Evolutionary conservation across 2,797 vertebrate species (phyloP).

Genomic region (Phoeniculus purpureus): DNA sequence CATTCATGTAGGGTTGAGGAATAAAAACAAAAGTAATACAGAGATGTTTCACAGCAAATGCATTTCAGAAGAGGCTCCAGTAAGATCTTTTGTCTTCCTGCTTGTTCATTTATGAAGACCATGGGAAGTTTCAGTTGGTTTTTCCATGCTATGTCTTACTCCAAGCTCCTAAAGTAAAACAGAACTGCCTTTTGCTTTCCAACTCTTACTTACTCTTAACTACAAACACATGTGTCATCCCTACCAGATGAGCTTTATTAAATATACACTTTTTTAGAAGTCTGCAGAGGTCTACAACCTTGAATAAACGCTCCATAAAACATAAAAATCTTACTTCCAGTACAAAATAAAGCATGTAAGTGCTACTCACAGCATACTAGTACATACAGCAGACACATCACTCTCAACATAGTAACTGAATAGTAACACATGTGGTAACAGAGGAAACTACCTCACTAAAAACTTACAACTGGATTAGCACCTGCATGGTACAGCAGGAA

Average conservation of each 20-base stretch:
- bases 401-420: background rate
- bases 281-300: background rate
- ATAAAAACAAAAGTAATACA: background rate
- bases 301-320: background rate
- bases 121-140: background rate
- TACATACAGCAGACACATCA: too few species aligned
- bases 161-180: background rate
- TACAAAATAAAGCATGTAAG: background rate
- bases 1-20: background rate
- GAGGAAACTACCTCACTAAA: background rate
- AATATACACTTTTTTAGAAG: background rate
- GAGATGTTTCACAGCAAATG: background rate
- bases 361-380: background rate
- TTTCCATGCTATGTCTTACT: background rate
- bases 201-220: background rate
- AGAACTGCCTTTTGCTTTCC: background rate
- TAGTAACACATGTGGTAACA: background rate
- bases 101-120: background rate
- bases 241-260: conserved; percentile 44
- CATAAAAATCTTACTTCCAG: background rate
- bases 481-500: background rate
- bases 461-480: background rate
- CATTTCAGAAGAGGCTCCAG: background rate
- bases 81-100: background rate
- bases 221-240: background rate